Evolutionary conservation across 2,888 invertebrate species (phyloP).

Genomic region (Atherix ibis): DNA sequence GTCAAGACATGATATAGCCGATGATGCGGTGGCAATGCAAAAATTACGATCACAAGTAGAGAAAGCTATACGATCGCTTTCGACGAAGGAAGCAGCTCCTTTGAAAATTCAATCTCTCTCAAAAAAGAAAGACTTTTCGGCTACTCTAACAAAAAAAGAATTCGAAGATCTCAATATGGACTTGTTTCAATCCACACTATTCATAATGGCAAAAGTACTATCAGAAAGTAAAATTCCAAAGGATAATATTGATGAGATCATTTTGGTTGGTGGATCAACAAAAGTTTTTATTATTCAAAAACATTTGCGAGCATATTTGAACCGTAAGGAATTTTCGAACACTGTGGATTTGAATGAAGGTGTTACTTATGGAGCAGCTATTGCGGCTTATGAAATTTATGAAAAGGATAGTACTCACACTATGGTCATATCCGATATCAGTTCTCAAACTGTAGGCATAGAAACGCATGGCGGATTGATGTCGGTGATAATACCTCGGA

Average conservation of each 20-base stretch:
- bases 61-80: slow-evolving; percentile 91
- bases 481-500: slow-evolving; percentile 95
- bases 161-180: slow-evolving; percentile 97
- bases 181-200: slow-evolving; percentile 77
- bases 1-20: slow-evolving; percentile 93
- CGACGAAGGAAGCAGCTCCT: slow-evolving; percentile 81
- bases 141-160: slow-evolving; percentile 93
- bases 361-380: slow-evolving; percentile 96
- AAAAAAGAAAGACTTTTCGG: slow-evolving; percentile 96
- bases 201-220: slow-evolving; percentile 88
- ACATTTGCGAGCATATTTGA: slow-evolving; percentile 86
- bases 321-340: slow-evolving; percentile 93
- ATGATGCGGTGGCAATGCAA: slow-evolving; percentile 88
- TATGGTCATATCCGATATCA: slow-evolving; percentile 91
- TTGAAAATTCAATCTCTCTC: slow-evolving; percentile 98
- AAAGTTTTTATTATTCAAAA: slow-evolving; percentile 97
- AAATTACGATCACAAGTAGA: slow-evolving; percentile 94
- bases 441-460: slow-evolving; percentile 97
- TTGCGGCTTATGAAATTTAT: slow-evolving; percentile 94
- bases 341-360: slow-evolving; percentile 99
- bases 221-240: slow-evolving; percentile 99
- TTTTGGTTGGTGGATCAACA: slow-evolving; percentile 98
- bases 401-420: slow-evolving; percentile 94
- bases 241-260: slow-evolving; percentile 96
- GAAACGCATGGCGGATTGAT: slow-evolving; percentile 99